These are phyloP conservation scores for Trichogramma dendrolimi DNA, from an alignment of 2,888 invertebrate genomes.

Conservation along the genomic window DNA sequence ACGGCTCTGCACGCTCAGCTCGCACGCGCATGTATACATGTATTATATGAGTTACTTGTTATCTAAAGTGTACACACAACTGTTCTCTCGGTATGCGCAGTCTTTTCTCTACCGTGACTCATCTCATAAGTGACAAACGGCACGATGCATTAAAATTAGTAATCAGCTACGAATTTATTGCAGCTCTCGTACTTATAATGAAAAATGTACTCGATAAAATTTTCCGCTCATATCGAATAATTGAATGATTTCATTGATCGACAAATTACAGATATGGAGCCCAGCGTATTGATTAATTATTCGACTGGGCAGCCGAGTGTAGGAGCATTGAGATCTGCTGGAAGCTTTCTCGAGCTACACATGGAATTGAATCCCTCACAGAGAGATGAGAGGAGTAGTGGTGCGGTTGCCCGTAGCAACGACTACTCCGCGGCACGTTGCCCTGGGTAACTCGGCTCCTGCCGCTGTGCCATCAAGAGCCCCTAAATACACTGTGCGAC, in stretches of 20 bases:
- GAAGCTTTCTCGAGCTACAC: too few species aligned
- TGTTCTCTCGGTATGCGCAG: background rate
- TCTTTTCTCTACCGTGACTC: background rate
- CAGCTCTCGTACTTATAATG: too few species aligned
- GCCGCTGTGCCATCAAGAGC: conserved; percentile 29
- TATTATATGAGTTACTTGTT: conserved; percentile 2
- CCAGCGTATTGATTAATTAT: conserved; percentile 9
- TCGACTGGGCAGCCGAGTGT: background rate
- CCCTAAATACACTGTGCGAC: conserved; percentile 38
- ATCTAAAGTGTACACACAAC: conserved; percentile 11
- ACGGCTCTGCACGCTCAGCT: too few species aligned
- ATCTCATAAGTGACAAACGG: too few species aligned
- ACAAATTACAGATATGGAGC: too few species aligned
- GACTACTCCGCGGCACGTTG: conserved; percentile 35
- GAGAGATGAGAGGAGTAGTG: conserved; percentile 12
- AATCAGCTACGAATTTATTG: too few species aligned
- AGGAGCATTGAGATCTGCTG: too few species aligned
- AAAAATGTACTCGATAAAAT: too few species aligned
- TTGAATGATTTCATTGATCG: too few species aligned
- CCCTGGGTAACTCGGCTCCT: conserved; percentile 40
- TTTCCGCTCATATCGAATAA: too few species aligned
- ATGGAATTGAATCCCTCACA: conserved; percentile 23
- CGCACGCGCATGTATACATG: background rate
- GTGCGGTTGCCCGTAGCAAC: conserved; percentile 49
- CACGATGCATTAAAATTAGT: too few species aligned